Base-by-base conservation (phyloP, 2,113 vertebrate genomes). In the Percina caprodes region DNA sequence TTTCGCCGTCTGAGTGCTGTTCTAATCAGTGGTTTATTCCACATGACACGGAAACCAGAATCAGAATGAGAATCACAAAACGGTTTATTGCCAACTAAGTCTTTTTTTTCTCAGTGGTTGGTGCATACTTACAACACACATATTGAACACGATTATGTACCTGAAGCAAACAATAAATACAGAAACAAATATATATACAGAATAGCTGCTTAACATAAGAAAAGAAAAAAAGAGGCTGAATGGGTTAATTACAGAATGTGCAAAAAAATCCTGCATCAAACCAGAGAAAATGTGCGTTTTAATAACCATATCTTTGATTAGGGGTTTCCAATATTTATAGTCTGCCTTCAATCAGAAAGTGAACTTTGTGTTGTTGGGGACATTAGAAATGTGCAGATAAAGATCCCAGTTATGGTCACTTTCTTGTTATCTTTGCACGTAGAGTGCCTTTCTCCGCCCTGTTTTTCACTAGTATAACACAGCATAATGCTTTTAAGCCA, bases 401-500 rank as follows among this genome's bases (percentile, higher is more conserved):
- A 56, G 63, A 79, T 77, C 39, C 56, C 19, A 6, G 21, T 74
- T 77, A 65, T 68, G 74, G 60, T 63, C 66, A 80, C 62, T 73
- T 68, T 60, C 69, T 66, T 84, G 68, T 66, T 80, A 80, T 87
- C 80, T 42, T 62, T 72, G 74, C 73, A 75, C 16, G 59, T 72
- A 79, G 59, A 61, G 74, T 66, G 58, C 51, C 81, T 90, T 78
- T 65, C 59, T 42, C 39, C 35, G 1, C 71, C 73, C 45, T 74
- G 75, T 88, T 85, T 83, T 90, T 86, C 87, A 42, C 71, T 56
- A 26, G 88, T 86, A 80, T 89, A 89, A 92, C 88, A 88, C 77
- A 55, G 60, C 55, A 60, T 93, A 93, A 91, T 91, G 77, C 90
- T 90, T 91, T 86, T 90, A 94, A 94, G 91, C 89, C 88, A 80